Evolutionary conservation across 2,113 vertebrate genomes (phyloP).

Genomic region (Ophiodon elongatus): DNA sequence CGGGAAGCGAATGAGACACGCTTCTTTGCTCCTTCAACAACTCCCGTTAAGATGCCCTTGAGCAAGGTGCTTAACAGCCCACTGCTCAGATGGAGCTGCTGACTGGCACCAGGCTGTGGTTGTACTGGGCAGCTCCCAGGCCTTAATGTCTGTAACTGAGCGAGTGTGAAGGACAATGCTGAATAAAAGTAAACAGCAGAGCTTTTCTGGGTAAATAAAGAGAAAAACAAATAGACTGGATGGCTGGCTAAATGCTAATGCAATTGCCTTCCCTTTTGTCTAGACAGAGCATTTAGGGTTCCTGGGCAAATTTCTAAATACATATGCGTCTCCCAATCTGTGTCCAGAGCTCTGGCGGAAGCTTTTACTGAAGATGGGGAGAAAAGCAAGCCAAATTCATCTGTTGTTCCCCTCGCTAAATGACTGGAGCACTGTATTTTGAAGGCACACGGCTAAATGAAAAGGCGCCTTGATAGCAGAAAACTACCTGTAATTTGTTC

Average conservation of each 20-base stretch:
- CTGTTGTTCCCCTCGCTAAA: conserved; percentile 28
- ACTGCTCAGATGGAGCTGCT: conserved; percentile 37
- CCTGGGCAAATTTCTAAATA: conserved; percentile 38
- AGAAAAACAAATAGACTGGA: conserved; percentile 52
- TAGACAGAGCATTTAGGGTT: conserved; percentile 54
- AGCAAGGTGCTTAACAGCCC: conserved; percentile 57
- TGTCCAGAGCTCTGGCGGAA: conserved; percentile 30
- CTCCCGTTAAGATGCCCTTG: conserved; percentile 64
- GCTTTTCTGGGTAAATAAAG: conserved; percentile 42
- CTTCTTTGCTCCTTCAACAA: conserved; percentile 34
- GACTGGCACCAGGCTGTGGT: conserved; percentile 42
- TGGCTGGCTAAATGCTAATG: conserved; percentile 64
- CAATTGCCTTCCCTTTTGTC: conserved; percentile 60
- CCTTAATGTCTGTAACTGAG: conserved; percentile 40
- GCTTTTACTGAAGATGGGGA: conserved; percentile 58
- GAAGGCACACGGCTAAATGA: conserved; percentile 46
- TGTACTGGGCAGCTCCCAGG: conserved; percentile 26
- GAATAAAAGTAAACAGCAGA: conserved; percentile 15
- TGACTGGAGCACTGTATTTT: conserved; percentile 39
- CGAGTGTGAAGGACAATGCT: conserved; percentile 36
- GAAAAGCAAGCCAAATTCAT: conserved; percentile 25
- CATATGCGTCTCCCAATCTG: conserved; percentile 43
- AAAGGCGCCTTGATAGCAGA: conserved; percentile 64
- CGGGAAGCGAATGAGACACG: conserved; percentile 39
- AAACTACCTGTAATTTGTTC: conserved; percentile 80